A percentile compares a stretch with the other conserved stretches of the same genome.
Evolutionary conservation across 35 echinoderm and acorn worm species (phyloP).

Genomic region (Ophiothrix spiculata): DNA sequence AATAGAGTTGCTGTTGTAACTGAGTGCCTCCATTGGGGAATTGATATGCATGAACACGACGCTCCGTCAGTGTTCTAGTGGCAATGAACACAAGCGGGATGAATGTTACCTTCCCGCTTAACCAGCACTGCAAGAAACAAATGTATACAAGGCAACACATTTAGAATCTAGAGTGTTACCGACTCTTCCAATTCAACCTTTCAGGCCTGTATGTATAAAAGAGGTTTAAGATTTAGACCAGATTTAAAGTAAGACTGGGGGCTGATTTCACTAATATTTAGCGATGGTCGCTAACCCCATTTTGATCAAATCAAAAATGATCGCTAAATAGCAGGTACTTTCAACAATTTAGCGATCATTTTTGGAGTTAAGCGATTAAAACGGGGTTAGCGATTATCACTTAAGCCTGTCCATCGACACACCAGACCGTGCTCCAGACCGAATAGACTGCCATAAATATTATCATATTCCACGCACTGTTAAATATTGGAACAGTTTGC

Average conservation of each 20-base stretch:
- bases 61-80: constrained; percentile 38
- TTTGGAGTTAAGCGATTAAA: too few relatives aligned
- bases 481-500: too few relatives aligned
- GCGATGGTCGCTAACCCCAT: too few relatives aligned
- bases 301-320: too few relatives aligned
- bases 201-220: not conserved
- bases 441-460: not conserved
- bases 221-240: too few relatives aligned
- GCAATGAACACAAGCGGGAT: constrained; percentile 76
- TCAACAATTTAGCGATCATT: too few relatives aligned
- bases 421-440: not conserved
- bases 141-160: not conserved
- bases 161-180: not conserved
- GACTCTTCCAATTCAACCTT: not conserved
- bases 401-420: not conserved
- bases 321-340: too few relatives aligned
- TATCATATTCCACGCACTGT: too few relatives aligned
- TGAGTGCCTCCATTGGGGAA: constrained; percentile 10
- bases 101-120: constrained; percentile 79
- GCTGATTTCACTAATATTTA: not conserved
- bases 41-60: constrained; percentile 11
- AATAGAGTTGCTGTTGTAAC: constrained; percentile 46
- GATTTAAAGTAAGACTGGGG: not conserved
- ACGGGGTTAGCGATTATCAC: too few relatives aligned
- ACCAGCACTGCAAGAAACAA: constrained; percentile 67